A percentile compares a stretch with the other conserved stretches of the same genome.
Conservation (phyloP, 2,113 vertebrate genomes). For the Lichenostomus cassidix region DNA sequence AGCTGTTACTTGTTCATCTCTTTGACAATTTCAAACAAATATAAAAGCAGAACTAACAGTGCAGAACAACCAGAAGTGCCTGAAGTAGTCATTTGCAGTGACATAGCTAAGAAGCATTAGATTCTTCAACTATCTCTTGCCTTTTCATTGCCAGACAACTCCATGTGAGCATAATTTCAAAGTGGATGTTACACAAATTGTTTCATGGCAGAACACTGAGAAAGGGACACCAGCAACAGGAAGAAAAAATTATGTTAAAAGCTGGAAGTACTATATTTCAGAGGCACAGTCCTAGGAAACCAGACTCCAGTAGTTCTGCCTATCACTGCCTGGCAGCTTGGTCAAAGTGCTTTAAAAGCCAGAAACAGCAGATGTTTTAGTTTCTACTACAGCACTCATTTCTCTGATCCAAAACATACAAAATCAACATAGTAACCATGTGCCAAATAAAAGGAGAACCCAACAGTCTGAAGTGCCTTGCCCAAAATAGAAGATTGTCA, state of each 20-base stretch:
- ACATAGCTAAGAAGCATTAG: not conserved
- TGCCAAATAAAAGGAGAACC: not conserved
- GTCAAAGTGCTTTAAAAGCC: not conserved
- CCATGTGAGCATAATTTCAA: not conserved
- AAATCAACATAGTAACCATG: not conserved
- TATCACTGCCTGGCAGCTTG: not conserved
- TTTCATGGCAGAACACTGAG: not conserved
- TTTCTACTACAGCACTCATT: not conserved
- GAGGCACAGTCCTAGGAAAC: not conserved
- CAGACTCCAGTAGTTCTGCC: not conserved
- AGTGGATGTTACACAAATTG: not conserved
- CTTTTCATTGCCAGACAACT: not conserved
- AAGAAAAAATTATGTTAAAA: not conserved
- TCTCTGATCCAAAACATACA: not conserved
- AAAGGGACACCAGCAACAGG: not conserved
- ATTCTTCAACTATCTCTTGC: not conserved
- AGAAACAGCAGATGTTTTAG: not conserved
- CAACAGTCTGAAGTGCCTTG: not conserved
- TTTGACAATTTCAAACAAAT: not conserved
- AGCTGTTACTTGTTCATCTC: not conserved
- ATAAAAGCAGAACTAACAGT: not conserved
- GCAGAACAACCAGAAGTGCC: not conserved
- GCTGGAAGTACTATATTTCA: not conserved
- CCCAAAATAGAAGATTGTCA: not conserved
- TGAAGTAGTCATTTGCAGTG: not conserved